Percentiles rank a stretch among this genome's conserved stretches.
phyloP scores from a whole-genome alignment of 2,797 vertebrate genomes.

The Danio jaintianensis region DNA sequence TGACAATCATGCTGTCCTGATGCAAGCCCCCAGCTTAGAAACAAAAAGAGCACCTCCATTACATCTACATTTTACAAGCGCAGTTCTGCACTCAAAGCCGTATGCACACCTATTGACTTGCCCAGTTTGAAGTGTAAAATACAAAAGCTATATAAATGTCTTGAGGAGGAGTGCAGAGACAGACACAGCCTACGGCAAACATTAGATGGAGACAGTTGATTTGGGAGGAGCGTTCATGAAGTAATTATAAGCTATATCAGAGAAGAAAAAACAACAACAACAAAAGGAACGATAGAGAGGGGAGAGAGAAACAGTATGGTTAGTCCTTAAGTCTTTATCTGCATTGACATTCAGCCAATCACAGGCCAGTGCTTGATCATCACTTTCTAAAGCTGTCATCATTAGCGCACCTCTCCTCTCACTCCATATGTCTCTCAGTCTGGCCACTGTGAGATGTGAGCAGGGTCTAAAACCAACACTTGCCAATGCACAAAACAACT shows the following conservation, averaged over 20 bases:
- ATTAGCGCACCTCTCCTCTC: slow-evolving; percentile 60
- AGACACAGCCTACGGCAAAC: slow-evolving; percentile 10
- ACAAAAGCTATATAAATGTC: background rate
- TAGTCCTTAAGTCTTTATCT: background rate
- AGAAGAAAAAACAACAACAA: slow-evolving; percentile 1
- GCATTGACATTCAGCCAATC: slow-evolving; percentile 3
- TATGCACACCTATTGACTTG: no score
- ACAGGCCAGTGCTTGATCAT: slow-evolving; percentile 6
- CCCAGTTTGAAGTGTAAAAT: background rate
- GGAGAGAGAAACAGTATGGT: slow-evolving; percentile 8
- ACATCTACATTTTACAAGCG: background rate
- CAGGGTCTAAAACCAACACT: background rate
- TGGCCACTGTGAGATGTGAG: background rate
- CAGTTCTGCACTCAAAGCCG: background rate
- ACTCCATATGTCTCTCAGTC: slow-evolving; percentile 30
- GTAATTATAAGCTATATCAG: slow-evolving; percentile 4
- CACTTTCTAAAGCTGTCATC: slow-evolving; percentile 20
- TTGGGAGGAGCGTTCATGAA: background rate
- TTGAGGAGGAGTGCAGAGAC: background rate
- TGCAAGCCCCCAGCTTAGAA: background rate
- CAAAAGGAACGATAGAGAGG: slow-evolving; percentile 38
- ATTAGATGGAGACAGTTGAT: slow-evolving; percentile 7
- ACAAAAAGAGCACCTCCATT: background rate
- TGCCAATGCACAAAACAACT: background rate
- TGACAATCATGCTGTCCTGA: background rate